A percentile compares a stretch with the other conserved stretches of the same genome.
These are phyloP conservation scores for Subanguina moxae DNA, from an alignment of 1,140 invertebrate species.

Conservation along the genomic window DNA sequence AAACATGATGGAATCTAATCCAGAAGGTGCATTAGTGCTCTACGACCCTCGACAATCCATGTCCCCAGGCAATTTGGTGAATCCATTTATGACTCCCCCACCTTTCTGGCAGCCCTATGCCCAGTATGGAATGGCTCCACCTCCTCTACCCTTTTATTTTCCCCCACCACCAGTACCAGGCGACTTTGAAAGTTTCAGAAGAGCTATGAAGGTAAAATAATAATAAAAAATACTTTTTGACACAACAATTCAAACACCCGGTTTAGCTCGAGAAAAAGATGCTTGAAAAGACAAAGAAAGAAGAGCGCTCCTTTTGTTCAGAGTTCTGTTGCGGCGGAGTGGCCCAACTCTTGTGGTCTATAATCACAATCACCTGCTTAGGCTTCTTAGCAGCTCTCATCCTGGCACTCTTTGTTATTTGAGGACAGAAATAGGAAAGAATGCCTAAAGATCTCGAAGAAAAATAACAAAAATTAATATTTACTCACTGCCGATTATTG, in stretches of 20 bases:
- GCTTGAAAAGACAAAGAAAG: background rate
- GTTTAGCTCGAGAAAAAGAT: slow-evolving; percentile 8
- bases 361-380: slow-evolving; percentile 9
- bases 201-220: slow-evolving; percentile 14
- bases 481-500: too few relatives aligned
- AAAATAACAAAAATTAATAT: too few relatives aligned
- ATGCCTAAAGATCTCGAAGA: too few relatives aligned
- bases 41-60: slow-evolving; percentile 1
- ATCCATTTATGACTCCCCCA: background rate
- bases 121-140: background rate
- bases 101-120: background rate
- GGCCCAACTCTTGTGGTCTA: slow-evolving; percentile 14
- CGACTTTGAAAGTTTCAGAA: slow-evolving; percentile 8
- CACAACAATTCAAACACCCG: too few relatives aligned
- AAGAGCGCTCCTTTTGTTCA: slow-evolving; percentile 4
- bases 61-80: background rate
- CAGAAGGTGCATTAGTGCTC: background rate
- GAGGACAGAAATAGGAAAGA: background rate
- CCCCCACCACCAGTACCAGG: background rate
- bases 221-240: too few relatives aligned
- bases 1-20: background rate
- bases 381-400: slow-evolving; percentile 9
- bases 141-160: background rate
- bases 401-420: slow-evolving; percentile 12
- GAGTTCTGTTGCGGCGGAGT: slow-evolving; percentile 16